These are phyloP conservation scores for Euplexia lucipara DNA, from an alignment of 2,888 invertebrate species.

Conservation along the genomic window DNA sequence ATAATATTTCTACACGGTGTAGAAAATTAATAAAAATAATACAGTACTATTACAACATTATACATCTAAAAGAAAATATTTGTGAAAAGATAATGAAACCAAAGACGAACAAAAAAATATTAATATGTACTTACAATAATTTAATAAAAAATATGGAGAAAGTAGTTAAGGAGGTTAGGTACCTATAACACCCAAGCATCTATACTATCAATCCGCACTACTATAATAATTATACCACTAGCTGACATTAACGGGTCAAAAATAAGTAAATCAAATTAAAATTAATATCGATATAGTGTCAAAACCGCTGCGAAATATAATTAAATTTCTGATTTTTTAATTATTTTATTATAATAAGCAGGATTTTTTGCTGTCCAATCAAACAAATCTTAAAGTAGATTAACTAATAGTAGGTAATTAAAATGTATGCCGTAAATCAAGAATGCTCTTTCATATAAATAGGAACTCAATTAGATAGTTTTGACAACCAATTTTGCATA, in stretches of 20 bases:
- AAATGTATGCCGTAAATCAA: conserved; percentile 15
- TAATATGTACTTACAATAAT: no score
- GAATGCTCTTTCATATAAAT: background rate
- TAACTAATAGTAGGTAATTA: conserved; percentile 22
- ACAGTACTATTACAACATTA: no score
- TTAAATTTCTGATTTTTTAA: background rate
- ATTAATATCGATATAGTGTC: conserved; percentile 16
- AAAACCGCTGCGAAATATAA: background rate
- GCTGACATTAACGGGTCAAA: conserved; percentile 2
- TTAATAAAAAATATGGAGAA: no score
- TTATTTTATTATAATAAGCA: background rate
- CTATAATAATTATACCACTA: conserved; percentile 2
- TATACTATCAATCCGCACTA: no score
- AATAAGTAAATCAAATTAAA: conserved; percentile 20
- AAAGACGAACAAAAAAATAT: no score
- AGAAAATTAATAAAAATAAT: no score
- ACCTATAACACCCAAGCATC: no score
- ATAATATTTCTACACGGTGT: no score
- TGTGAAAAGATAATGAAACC: no score
- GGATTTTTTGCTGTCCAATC: conserved; percentile 1
- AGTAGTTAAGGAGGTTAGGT: no score
- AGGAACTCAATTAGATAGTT: no score
- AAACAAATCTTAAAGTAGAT: conserved; percentile 3
- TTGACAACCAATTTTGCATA: background rate
- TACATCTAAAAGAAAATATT: no score